Evolutionary conservation across 2,113 vertebrate species (phyloP).

Genomic region (Thalassoma bifasciatum): DNA sequence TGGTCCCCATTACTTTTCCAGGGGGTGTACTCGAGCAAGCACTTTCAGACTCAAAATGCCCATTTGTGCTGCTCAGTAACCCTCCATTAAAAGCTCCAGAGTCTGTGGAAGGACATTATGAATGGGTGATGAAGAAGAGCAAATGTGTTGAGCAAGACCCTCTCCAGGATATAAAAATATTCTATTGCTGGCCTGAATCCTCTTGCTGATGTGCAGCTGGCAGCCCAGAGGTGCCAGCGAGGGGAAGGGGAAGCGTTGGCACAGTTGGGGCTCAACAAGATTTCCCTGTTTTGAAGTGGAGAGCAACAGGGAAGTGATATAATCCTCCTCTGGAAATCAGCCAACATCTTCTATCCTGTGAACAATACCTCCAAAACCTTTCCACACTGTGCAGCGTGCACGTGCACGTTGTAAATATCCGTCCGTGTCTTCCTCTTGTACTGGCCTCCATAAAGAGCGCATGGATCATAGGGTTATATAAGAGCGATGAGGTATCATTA

Average conservation of each 20-base stretch:
- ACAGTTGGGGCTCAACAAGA: conserved; percentile 61
- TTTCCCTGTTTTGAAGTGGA: conserved; percentile 69
- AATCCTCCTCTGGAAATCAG: conserved; percentile 72
- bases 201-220: conserved; percentile 68
- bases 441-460: conserved; percentile 24
- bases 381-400: not conserved
- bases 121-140: conserved; percentile 19
- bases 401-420: conserved; percentile 23
- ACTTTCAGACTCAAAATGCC: conserved; percentile 15
- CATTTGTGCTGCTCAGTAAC: conserved; percentile 6
- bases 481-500: conserved; percentile 63
- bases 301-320: conserved; percentile 77
- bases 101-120: not conserved
- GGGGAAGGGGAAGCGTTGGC: conserved; percentile 61
- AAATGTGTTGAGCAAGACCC: conserved; percentile 32
- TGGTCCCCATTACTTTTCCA: conserved; percentile 27
- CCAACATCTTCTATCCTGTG: conserved; percentile 69
- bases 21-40: conserved; percentile 22
- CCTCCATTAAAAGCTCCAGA: conserved; percentile 3
- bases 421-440: conserved; percentile 42
- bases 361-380: conserved; percentile 54
- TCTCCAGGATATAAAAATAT: conserved; percentile 42
- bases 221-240: conserved; percentile 45
- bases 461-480: conserved; percentile 53
- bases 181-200: conserved; percentile 53